Conservation (phyloP, 2,888 invertebrate species). For the Melanotus villosus region DNA sequence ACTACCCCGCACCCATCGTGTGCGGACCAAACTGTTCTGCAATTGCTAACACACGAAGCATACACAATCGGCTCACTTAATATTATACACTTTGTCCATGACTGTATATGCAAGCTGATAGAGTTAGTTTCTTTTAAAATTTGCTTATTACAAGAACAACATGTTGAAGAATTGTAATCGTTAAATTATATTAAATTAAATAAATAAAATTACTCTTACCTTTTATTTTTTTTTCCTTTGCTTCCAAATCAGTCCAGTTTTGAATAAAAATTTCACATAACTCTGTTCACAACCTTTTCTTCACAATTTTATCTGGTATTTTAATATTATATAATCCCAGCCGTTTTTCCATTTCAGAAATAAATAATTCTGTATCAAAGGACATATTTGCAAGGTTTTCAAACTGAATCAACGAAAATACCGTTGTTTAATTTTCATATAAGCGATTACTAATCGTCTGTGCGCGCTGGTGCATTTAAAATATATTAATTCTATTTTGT, state of each 20-base stretch:
- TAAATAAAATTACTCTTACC: constrained; percentile 31
- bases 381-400: constrained; percentile 5
- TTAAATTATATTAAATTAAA: constrained; percentile 8
- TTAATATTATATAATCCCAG: constrained; percentile 25
- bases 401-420: constrained; percentile 2
- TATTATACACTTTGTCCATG: too few relatives aligned
- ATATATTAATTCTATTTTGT: constrained; percentile 10
- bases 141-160: not conserved
- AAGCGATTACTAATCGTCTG: constrained; percentile 18
- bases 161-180: not conserved
- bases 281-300: constrained; percentile 32
- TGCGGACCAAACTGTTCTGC: too few relatives aligned
- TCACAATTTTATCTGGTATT: constrained; percentile 17
- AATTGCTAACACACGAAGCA: too few relatives aligned
- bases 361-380: constrained; percentile 44
- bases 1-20: too few relatives aligned
- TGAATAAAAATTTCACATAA: constrained; percentile 13
- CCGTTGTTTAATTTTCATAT: not conserved
- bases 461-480: constrained; percentile 10
- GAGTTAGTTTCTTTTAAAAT: not conserved
- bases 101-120: not conserved
- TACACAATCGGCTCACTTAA: too few relatives aligned
- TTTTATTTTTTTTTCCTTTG: constrained; percentile 13
- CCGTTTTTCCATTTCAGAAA: constrained; percentile 31
- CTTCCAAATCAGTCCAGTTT: constrained; percentile 26